A percentile compares a stretch with the other conserved stretches of the same genome.
phyloP scores from a whole-genome alignment of 2,888 invertebrate genomes.

The Stictocephala bisonia region DNA sequence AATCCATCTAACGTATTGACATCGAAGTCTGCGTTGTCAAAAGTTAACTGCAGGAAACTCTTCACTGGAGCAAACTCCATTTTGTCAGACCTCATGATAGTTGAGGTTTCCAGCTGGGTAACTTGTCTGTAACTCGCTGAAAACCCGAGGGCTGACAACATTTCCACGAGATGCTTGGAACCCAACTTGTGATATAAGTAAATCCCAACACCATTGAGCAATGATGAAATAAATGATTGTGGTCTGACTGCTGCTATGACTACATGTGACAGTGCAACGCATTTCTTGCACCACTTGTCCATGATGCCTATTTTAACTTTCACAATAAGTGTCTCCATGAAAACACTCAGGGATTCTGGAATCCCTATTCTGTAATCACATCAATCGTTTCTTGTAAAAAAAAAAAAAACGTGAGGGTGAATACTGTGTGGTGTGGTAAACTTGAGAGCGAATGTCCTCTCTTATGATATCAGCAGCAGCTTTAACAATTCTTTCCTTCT shows the following conservation, averaged over 20 bases:
- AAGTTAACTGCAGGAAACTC: slow-evolving; percentile 51
- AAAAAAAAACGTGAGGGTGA: slow-evolving; percentile 32
- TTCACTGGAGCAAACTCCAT: slow-evolving; percentile 18
- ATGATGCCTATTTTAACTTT: slow-evolving; percentile 47
- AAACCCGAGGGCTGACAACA: slow-evolving; percentile 44
- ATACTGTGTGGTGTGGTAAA: slow-evolving; percentile 47
- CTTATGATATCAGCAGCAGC: background rate
- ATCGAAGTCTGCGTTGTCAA: slow-evolving; percentile 56
- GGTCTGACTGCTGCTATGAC: slow-evolving; percentile 46
- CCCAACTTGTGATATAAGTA: slow-evolving; percentile 51
- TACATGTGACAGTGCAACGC: slow-evolving; percentile 43
- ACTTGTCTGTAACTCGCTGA: slow-evolving; percentile 49
- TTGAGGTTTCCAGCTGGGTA: slow-evolving; percentile 47
- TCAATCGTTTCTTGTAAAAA: too few relatives aligned
- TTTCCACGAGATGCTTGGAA: slow-evolving; percentile 42
- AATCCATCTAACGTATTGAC: slow-evolving; percentile 53
- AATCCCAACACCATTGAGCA: slow-evolving; percentile 38
- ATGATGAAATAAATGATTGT: slow-evolving; percentile 48
- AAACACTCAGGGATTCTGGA: slow-evolving; percentile 46
- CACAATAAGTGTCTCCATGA: slow-evolving; percentile 48
- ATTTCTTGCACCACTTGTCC: slow-evolving; percentile 48
- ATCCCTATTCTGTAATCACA: too few relatives aligned
- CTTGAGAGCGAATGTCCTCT: slow-evolving; percentile 53
- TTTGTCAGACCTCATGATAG: slow-evolving; percentile 48
- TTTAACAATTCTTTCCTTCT: slow-evolving; percentile 49